Evolutionary conservation across 2,797 vertebrate genomes (phyloP), one percentile per base, ranked within the genome.

Genomic region (Coccyzus lansbergi): DNA sequence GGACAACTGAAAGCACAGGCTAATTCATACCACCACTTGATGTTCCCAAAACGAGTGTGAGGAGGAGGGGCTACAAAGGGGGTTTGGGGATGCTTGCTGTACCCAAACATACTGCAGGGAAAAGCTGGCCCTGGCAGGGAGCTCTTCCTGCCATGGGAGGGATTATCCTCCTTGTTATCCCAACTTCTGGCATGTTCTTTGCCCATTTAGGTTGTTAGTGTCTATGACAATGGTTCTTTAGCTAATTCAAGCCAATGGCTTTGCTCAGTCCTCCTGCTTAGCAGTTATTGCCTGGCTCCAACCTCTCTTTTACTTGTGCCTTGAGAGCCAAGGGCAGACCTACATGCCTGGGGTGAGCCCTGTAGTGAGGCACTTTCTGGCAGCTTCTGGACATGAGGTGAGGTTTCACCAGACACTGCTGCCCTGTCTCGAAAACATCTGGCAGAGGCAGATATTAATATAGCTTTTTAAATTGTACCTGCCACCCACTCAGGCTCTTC

Each of bases 241-340:
- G 69, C 42, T 91, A 72, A 72, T 52, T 68, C 31, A 64, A 64
- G 21, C 16, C 53, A 55, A 80, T 79, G 40, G 24, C 48, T 70
- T 78, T 5, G 1, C 42, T 34, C 17, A 3, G 0, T 55, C 15
- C 12, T 4, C 7, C 25, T 4, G 0, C 26, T 79, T 12, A 59
- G 34, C 42, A 51, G 58, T 40, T 51, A 25, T 21, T 68, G 29
- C 29, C 11, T 46, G 33, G 14, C 68, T 88, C 26, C 55, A 56
- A 56, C 25, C 10, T 1, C 48, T 77, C 31, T 18, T 48, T 33
- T n/a, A 64, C 25, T 38, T 0, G 0, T 46, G 42, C 26, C 26
- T 42, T 17, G 29, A 67, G 74, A 82, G 28, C 26, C 69, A 65
- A 38, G 65, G 0, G 0, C 31, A 36, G 58, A 65, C 44, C 33